Conservation (phyloP, 2,888 invertebrate species). For the Agrotis exclamationis region DNA sequence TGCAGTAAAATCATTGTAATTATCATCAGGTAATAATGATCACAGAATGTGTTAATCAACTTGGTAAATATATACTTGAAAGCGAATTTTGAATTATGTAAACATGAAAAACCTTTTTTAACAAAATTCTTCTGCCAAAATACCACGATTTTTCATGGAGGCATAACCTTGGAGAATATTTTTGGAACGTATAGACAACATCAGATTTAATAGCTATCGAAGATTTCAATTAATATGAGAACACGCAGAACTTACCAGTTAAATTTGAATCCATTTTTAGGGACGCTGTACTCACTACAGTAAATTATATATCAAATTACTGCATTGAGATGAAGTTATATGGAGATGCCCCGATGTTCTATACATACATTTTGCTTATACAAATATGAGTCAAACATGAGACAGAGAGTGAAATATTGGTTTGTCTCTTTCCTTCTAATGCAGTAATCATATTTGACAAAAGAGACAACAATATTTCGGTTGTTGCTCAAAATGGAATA, state of each 20-base stretch:
- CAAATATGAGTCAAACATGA: too few species aligned
- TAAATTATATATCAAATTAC: constrained; percentile 68
- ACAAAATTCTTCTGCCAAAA: constrained; percentile 5
- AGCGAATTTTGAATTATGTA: neutral
- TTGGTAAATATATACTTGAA: neutral
- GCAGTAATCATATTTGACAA: too few species aligned
- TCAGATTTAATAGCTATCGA: neutral
- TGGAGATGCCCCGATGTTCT: too few species aligned
- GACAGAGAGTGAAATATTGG: too few species aligned
- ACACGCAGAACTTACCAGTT: constrained; percentile 74
- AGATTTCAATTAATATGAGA: neutral
- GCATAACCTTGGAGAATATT: constrained; percentile 55
- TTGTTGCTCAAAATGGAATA: too few species aligned
- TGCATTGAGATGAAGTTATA: too few species aligned
- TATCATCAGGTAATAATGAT: neutral
- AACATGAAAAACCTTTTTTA: neutral
- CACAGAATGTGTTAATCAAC: too few species aligned
- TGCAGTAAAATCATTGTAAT: too few species aligned
- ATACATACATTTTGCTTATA: too few species aligned
- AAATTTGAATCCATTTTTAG: constrained; percentile 82
- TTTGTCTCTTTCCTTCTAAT: too few species aligned
- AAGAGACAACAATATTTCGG: too few species aligned
- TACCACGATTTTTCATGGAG: constrained; percentile 16
- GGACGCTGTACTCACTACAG: constrained; percentile 64
- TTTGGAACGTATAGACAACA: constrained; percentile 27